Base-by-base conservation (phyloP, 2,797 vertebrate species). In the Protonibea diacanthus region DNA sequence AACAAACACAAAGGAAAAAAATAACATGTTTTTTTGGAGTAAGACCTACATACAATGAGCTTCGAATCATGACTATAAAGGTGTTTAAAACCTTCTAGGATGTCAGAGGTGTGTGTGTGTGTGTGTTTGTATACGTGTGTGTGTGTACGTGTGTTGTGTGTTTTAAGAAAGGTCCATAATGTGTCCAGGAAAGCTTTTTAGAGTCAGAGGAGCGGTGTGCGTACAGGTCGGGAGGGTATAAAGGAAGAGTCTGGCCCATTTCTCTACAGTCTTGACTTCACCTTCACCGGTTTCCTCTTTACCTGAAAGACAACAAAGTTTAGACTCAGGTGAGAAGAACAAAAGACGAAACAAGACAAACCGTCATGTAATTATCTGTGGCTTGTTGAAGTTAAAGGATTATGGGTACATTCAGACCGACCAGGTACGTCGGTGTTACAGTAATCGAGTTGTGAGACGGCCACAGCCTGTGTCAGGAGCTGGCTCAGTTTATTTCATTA, bases 131-230 rank as follows among this genome's bases (percentile, higher is more conserved):
- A 38, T 55, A 25, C 67, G 63, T 33, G 76, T 44, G 63, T 33
- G 76, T 40, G 64, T 84, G 68, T 60, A 44, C 62, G 38, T 76
- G 47, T 29, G 29, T 1, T 29, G 29, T 29, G 78, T 82, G 63
- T 90, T 86, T 89, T 89, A 87, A 90, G 86, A 92, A 91, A 93
- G 90, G 91, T 94, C 92, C 92, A 84, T 90, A 79, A 91, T 86
- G 84, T 88, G 83, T 92, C 90, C 92, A 89, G 91, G 95, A 97
- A 95, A 96, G 95, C 95, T 95, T 89, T 93, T 89, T 93, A 94
- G 94, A 92, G 95, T 90, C 82, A 93, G 93, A 95, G 93, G 94
- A 94, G 94, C 92, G 90, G 89, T 94, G 93, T 93, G 91, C 91
- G 88, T 74, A 91, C 33, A 92, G 94, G 92, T 90, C 87, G 93